Base-by-base conservation (phyloP, 1,140 invertebrate species). In the Arctopsyche grandis region DNA sequence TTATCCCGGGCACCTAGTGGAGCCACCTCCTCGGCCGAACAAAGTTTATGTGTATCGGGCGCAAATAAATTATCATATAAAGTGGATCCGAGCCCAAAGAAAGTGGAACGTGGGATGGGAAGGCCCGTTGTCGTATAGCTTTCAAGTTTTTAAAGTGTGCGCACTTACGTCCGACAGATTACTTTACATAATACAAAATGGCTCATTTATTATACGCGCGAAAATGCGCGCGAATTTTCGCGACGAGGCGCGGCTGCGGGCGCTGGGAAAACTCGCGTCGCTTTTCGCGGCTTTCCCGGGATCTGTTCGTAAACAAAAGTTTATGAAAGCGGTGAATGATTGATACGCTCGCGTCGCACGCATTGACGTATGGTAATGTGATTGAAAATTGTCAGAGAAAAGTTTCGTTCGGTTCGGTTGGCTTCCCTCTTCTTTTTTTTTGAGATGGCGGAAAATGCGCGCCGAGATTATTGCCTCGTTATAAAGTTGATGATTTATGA, bases 41-140 rank as follows among this genome's bases (percentile, higher is more conserved):
- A 74, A 74, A 76, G 24, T 63, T 76, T 76, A 76, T 63, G 74
- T 76, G 74, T 76, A 76, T 76, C 74, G 74, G 73, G 74, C 74
- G 74, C 74, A 76, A 76, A 76, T 76, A 76, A 76, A 76, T 76
- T 76, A 76, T 76, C 74, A 76, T 76, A 76, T 76, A 76, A 76
- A 76, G 74, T 76, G 74, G 74, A 76, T 76, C 56, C 56, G 24
- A 16, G 58, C 46, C 73, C 5, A 7, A n/a, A n/a, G n/a, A n/a
- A n/a, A n/a, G n/a, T n/a, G n/a, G n/a, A n/a, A n/a, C n/a, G n/a
- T 7, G 48, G 48, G 10, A 52, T 52, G 16, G 10, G 16, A 4
- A 12, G 14, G n/a, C 26, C 16, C 14, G 69, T 70, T 38, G 16
- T 70, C 24, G n/a, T 66, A 66, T 21, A 66, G 10, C 14, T 19